Conservation (phyloP, 2,888 invertebrate genomes). For the Venusia cambrica region DNA sequence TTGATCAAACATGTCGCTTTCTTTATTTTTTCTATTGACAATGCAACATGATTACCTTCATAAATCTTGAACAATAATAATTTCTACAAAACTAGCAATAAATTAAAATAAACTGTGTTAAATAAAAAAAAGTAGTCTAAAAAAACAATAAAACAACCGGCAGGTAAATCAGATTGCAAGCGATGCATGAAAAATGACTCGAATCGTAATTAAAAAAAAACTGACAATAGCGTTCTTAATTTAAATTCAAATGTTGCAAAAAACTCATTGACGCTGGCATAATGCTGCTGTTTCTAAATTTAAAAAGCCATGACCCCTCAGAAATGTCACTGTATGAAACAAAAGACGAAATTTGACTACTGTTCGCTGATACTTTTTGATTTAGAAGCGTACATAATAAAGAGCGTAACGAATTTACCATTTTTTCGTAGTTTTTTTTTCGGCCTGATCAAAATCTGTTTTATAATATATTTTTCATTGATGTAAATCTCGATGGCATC, state of each 20-base stretch:
- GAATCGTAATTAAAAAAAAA: constrained; percentile 71
- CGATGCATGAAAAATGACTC: constrained; percentile 81
- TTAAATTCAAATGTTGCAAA: constrained; percentile 66
- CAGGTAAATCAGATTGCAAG: constrained; percentile 76
- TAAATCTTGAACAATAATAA: too few species aligned
- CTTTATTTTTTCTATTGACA: too few species aligned
- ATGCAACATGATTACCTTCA: too few species aligned
- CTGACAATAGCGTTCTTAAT: constrained; percentile 66
- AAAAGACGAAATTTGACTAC: constrained; percentile 71
- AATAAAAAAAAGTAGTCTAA: constrained; percentile 18
- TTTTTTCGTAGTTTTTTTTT: constrained; percentile 34
- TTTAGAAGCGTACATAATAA: constrained; percentile 62
- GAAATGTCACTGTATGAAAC: constrained; percentile 66
- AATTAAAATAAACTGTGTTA: too few species aligned
- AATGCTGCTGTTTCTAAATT: constrained; percentile 28
- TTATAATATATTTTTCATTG: constrained; percentile 17
- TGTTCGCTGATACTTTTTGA: constrained; percentile 64
- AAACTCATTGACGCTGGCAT: constrained; percentile 38
- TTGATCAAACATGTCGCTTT: too few species aligned
- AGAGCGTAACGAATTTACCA: constrained; percentile 50
- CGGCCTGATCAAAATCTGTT: constrained; percentile 14
- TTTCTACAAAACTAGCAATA: too few species aligned
- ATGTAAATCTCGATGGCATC: constrained; percentile 8
- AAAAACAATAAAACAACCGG: constrained; percentile 49
- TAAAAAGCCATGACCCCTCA: constrained; percentile 34